A percentile compares a stretch with the other conserved stretches of the same genome.
These are phyloP conservation scores for Xiphophorus maculatus DNA, from an alignment of 2,113 vertebrate species.

Conservation along the genomic window DNA sequence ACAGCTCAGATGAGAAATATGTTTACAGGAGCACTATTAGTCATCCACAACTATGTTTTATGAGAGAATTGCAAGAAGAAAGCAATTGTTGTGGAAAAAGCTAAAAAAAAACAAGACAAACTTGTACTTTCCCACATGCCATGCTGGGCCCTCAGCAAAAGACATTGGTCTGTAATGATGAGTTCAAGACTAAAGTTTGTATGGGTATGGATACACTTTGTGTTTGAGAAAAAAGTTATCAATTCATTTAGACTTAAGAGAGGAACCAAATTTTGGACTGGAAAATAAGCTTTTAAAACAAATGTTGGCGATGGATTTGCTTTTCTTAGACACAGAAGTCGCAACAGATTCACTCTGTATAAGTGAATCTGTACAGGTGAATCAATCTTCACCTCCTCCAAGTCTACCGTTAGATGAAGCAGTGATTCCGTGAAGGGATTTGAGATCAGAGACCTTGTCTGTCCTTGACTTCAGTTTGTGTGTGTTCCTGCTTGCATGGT, in stretches of 20 bases:
- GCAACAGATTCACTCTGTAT: conserved; percentile 19
- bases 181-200: background rate
- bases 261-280: conserved; percentile 18
- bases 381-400: conserved; percentile 52
- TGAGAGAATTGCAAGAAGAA: background rate
- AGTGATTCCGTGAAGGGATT: conserved; percentile 43
- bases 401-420: conserved; percentile 48
- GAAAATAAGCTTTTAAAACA: conserved; percentile 7
- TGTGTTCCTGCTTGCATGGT: conserved; percentile 35
- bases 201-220: conserved; percentile 2
- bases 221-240: conserved; percentile 15
- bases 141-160: too few relatives aligned
- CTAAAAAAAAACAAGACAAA: too few relatives aligned
- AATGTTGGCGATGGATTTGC: conserved; percentile 30
- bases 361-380: background rate
- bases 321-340: conserved; percentile 36
- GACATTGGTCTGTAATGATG: background rate
- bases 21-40: background rate
- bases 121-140: background rate
- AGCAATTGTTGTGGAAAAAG: background rate
- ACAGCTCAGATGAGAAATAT: too few relatives aligned
- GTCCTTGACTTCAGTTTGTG: conserved; percentile 50
- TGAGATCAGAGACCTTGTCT: conserved; percentile 55
- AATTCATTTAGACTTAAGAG: conserved; percentile 36
- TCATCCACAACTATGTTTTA: background rate